Conservation (phyloP, 2,888 invertebrate species). For the Thecocarcelia acutangulata region DNA sequence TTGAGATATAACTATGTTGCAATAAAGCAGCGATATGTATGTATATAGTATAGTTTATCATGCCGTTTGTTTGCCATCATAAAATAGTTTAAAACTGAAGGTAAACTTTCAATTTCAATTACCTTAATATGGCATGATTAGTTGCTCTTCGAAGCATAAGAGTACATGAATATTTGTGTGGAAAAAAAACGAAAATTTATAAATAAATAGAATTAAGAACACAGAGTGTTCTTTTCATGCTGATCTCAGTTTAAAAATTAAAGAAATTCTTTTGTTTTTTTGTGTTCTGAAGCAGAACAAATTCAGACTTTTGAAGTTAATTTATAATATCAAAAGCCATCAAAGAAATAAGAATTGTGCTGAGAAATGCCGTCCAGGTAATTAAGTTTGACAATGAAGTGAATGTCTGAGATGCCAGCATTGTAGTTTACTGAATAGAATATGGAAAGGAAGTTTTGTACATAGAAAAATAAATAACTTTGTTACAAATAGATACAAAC, state of each 20-base stretch:
- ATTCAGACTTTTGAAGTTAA: constrained; percentile 19
- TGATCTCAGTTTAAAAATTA: constrained; percentile 31
- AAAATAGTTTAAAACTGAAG: constrained; percentile 54
- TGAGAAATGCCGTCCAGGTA: constrained; percentile 1
- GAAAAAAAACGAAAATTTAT: neutral
- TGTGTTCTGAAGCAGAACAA: constrained; percentile 23
- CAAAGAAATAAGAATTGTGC: constrained; percentile 25
- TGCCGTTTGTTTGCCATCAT: constrained; percentile 7
- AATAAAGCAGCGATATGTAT: too few relatives aligned
- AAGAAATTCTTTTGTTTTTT: constrained; percentile 38
- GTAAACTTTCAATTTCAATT: constrained; percentile 67
- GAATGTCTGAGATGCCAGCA: constrained; percentile 19
- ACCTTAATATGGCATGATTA: constrained; percentile 63
- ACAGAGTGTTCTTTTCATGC: constrained; percentile 26
- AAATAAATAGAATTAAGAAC: constrained; percentile 35
- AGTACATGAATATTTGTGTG: neutral
- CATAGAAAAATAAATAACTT: neutral
- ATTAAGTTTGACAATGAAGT: constrained; percentile 47
- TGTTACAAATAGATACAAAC: too few relatives aligned
- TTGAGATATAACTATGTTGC: too few relatives aligned
- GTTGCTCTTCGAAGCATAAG: constrained; percentile 46
- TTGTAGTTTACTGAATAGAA: neutral
- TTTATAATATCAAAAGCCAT: constrained; percentile 24
- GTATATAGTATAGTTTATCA: neutral
- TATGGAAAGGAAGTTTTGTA: constrained; percentile 1